Evolutionary conservation across 1,140 invertebrate genomes (phyloP).

Genomic region (Chironomus tepperi): DNA sequence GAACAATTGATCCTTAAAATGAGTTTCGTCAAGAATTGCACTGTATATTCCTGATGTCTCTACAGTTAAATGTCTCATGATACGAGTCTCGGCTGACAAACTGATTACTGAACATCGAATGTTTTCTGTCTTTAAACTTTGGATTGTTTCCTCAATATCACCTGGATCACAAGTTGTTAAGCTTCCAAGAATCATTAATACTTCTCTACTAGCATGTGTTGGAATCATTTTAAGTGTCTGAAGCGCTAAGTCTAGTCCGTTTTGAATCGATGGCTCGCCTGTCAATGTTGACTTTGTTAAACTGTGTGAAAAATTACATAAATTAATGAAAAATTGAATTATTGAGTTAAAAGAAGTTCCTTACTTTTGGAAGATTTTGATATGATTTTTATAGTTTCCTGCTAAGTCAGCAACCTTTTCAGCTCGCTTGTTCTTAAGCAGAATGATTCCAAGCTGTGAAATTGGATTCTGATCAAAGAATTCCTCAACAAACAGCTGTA

Average conservation of each 20-base stretch:
- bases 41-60: slow-evolving; percentile 55
- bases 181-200: slow-evolving; percentile 85
- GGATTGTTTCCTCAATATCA: slow-evolving; percentile 79
- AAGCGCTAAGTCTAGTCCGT: slow-evolving; percentile 80
- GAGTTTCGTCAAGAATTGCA: slow-evolving; percentile 74
- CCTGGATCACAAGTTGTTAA: slow-evolving; percentile 94
- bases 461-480: slow-evolving; percentile 99
- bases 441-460: slow-evolving; percentile 88
- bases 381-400: slow-evolving; percentile 74
- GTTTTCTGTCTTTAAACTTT: slow-evolving; percentile 60
- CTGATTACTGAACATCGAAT: slow-evolving; percentile 91
- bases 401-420: slow-evolving; percentile 86
- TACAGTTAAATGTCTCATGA: slow-evolving; percentile 75
- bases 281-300: slow-evolving; percentile 50
- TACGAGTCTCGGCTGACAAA: slow-evolving; percentile 86
- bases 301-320: slow-evolving; percentile 31
- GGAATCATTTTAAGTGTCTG: slow-evolving; percentile 84
- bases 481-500: slow-evolving; percentile 91
- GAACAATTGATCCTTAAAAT: slow-evolving; percentile 72
- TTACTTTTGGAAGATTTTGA: slow-evolving; percentile 53
- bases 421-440: slow-evolving; percentile 86
- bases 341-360: neutral
- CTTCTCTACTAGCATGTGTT: slow-evolving; percentile 84
- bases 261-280: slow-evolving; percentile 93
- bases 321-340: neutral